Base-by-base conservation (phyloP, 2,797 vertebrate genomes). In the Trachurus trachurus region DNA sequence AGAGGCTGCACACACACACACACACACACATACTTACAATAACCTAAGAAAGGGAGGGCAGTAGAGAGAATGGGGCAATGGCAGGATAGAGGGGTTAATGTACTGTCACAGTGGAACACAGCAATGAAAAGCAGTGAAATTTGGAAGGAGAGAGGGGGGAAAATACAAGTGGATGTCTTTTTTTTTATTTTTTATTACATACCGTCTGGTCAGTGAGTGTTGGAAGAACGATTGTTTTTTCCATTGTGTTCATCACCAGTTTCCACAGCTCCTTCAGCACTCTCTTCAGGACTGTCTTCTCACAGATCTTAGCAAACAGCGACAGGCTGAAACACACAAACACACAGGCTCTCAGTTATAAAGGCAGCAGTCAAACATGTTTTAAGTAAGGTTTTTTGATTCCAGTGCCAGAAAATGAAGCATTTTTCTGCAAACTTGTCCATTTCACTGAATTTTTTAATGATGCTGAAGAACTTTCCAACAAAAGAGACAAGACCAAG, bases 231-330 rank as follows among this genome's bases (percentile, higher is more conserved):
- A 99, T 97, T 0, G 97, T 98, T 93, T 98, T 99, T 92, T 99
- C 98, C 98, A 99, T 99, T 0, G 97, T 99, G 94, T 99, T 99
- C 97, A 99, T 99, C 80, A 99, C 98, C 67, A 99, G 96, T 78
- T 98, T 99, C 98, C 98, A 99, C 39, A 99, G 94, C 89, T 99
- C 98, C 92, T 99, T 99, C 86, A 99, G 91, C 61, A 99, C 98
- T 3, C 98, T 90, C 89, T 99, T 99, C 87, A 99, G 93, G 42
- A 99, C 98, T 0, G 98, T 99, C 96, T 99, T 99, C 95, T 99
- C 98, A 0, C 98, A 99, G 95, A 99, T 99, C 91, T 99, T 99
- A 68, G 98, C 98, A 68, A 99, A 99, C 76, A 99, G 95, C 0
- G 97, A 97, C 90, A 99, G 92, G 93, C 98, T 99, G 66, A 42